phyloP scores from a whole-genome alignment of 2,113 vertebrate species.

The Bostrychus sinensis region DNA sequence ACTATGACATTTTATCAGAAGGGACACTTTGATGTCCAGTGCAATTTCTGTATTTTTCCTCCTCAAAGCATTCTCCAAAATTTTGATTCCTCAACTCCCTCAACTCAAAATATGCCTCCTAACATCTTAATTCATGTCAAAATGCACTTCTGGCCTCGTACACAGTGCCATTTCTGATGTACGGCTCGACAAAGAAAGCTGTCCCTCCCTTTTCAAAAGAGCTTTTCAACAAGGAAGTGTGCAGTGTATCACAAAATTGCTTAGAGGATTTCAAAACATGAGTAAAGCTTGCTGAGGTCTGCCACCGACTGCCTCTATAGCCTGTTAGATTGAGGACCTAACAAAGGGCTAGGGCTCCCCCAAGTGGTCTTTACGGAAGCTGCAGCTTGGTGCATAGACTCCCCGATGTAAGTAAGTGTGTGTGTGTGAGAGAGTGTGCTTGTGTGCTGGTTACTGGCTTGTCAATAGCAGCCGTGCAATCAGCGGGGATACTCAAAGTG shows the following conservation, averaged over 20 bases:
- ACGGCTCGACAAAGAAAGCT: constrained; percentile 26
- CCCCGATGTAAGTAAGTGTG: constrained; percentile 33
- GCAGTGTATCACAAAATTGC: constrained; percentile 67
- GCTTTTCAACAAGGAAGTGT: constrained; percentile 60
- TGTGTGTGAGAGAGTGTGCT: background rate
- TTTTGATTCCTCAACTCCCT: background rate
- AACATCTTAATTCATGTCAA: background rate
- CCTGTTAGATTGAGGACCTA: constrained; percentile 7
- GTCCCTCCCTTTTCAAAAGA: constrained; percentile 14
- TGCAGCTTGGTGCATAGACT: constrained; percentile 34
- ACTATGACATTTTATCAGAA: background rate
- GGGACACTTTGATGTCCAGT: no score
- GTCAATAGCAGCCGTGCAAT: constrained; percentile 55
- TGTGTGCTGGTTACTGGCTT: constrained; percentile 27
- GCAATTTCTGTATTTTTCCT: background rate
- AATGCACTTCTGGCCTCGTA: constrained; percentile 1
- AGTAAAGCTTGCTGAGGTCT: constrained; percentile 64
- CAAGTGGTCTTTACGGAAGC: constrained; percentile 66
- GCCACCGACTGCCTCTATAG: constrained; percentile 44
- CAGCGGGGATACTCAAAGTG: constrained; percentile 61
- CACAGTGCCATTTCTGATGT: background rate
- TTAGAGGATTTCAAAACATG: constrained; percentile 69
- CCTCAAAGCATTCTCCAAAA: background rate
- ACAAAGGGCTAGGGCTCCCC: constrained; percentile 77
- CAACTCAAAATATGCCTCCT: background rate